These are phyloP conservation scores for Cuniculus paca DNA, from an alignment of 2,797 vertebrate genomes.

Conservation along the genomic window DNA sequence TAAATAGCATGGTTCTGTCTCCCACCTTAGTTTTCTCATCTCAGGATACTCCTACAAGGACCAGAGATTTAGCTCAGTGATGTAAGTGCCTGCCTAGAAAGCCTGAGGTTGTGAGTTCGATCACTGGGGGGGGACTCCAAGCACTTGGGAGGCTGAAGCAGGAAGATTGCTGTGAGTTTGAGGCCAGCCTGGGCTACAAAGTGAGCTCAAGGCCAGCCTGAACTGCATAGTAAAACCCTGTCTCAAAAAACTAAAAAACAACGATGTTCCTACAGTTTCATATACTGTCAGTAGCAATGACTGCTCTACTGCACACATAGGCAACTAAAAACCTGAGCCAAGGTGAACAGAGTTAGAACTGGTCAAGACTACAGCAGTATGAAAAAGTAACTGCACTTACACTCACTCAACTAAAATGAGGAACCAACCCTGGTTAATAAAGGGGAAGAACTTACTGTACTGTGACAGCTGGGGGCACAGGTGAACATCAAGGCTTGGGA, in stretches of 20 bases:
- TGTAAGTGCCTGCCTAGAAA: too few species aligned
- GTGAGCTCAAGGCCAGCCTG: too few species aligned
- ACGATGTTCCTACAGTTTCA: not conserved
- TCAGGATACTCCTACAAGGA: slow-evolving; percentile 28
- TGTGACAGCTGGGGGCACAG: not conserved
- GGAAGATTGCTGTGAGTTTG: too few species aligned
- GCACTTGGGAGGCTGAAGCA: too few species aligned
- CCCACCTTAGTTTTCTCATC: slow-evolving; percentile 29
- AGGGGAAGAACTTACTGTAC: slow-evolving; percentile 31
- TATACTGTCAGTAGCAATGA: not conserved
- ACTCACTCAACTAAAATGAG: not conserved
- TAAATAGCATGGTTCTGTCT: slow-evolving; percentile 29
- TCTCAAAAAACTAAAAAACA: too few species aligned
- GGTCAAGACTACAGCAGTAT: not conserved
- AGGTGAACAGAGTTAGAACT: slow-evolving; percentile 52
- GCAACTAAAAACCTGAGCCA: slow-evolving; percentile 48
- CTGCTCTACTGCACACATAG: not conserved
- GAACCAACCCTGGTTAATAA: slow-evolving; percentile 25
- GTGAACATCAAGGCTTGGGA: slow-evolving; percentile 14
- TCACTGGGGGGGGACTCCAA: too few species aligned
- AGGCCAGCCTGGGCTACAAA: too few species aligned
- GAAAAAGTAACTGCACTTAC: slow-evolving; percentile 1
- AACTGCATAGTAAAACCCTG: too few species aligned
- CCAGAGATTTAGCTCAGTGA: too few species aligned
- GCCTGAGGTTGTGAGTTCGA: too few species aligned